Evolutionary conservation across 2,113 vertebrate genomes (phyloP), one percentile per base, ranked within the genome.

Genomic region (Pedionomus torquatus): DNA sequence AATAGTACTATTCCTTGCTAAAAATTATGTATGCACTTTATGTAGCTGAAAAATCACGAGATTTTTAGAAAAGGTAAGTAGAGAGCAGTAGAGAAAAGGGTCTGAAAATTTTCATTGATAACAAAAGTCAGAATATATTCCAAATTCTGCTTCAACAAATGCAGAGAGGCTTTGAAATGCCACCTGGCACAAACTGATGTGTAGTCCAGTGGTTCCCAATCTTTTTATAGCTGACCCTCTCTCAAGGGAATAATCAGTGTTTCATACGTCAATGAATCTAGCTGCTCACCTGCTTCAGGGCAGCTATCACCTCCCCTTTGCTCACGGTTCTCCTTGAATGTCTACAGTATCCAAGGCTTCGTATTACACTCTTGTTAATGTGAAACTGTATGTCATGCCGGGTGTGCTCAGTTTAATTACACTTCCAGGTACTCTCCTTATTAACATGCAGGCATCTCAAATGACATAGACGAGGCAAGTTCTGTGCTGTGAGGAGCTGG

Each of bases 251-350:
- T 25, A 58, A 63, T 49, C 15, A 43, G 2, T 31, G 35, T 63
- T 75, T 49, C 11, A 20, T 21, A 44, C 1, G 1, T 37, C 72
- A 23, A 72, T 46, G 46, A 61, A 46, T 46, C 31, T 77, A 37
- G 54, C 31, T 39, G 51, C 37, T 85, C 84, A 78, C 81, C 90
- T 87, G 76, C 33, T 48, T 46, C 69, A 35, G 65, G 60, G 57
- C 55, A 91, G 61, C 81, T 69, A 54, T 39, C 2, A 0, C 16
- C 31, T 83, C 10, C 46, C 21, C 43, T 64, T 92, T 6, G 2
- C 41, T 71, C 69, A 14, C 0, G 0, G 33, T n/a, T 46, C 28
- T 91, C 15, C 0, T 63, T 8, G 21, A 33, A 25, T 57, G 37
- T 9, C 57, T 51, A 39, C 43, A 31, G 44, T 17, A 55, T 51